These are phyloP conservation scores for Philopotamus ludificatus DNA, from an alignment of 1,140 invertebrate species.

Conservation along the genomic window DNA sequence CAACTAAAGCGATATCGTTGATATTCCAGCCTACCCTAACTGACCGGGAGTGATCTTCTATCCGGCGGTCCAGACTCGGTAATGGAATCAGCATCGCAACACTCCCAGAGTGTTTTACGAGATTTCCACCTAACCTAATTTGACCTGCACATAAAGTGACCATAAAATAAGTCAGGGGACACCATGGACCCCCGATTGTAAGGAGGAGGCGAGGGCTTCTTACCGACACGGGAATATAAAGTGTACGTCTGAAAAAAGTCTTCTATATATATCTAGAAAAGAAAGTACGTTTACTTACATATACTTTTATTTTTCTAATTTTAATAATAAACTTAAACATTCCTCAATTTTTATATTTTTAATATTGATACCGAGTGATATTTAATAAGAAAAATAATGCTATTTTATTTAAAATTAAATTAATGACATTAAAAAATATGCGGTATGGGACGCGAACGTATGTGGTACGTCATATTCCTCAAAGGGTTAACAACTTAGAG, in stretches of 20 bases:
- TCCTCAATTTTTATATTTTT: too few relatives aligned
- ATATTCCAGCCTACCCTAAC: conserved; percentile 10
- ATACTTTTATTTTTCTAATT: background rate
- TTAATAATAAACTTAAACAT: too few relatives aligned
- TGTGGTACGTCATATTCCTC: too few relatives aligned
- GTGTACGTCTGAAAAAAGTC: background rate
- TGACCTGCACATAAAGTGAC: conserved; percentile 38
- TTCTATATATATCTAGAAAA: background rate
- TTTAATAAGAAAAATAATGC: too few relatives aligned
- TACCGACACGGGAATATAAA: conserved; percentile 11
- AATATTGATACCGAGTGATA: too few relatives aligned
- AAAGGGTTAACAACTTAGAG: too few relatives aligned
- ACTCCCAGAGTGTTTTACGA: conserved; percentile 40
- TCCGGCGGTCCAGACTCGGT: background rate
- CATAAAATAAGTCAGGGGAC: conserved; percentile 28
- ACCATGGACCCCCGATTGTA: background rate
- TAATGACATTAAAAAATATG: background rate
- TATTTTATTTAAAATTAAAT: too few relatives aligned
- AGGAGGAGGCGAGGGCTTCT: background rate
- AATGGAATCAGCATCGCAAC: conserved; percentile 35
- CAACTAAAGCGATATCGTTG: background rate
- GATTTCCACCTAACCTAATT: conserved; percentile 40
- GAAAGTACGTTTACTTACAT: background rate
- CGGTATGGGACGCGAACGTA: too few relatives aligned
- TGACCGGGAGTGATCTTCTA: conserved; percentile 10